Conservation (phyloP, 2,113 vertebrate genomes). For the Meriones unguiculatus region DNA sequence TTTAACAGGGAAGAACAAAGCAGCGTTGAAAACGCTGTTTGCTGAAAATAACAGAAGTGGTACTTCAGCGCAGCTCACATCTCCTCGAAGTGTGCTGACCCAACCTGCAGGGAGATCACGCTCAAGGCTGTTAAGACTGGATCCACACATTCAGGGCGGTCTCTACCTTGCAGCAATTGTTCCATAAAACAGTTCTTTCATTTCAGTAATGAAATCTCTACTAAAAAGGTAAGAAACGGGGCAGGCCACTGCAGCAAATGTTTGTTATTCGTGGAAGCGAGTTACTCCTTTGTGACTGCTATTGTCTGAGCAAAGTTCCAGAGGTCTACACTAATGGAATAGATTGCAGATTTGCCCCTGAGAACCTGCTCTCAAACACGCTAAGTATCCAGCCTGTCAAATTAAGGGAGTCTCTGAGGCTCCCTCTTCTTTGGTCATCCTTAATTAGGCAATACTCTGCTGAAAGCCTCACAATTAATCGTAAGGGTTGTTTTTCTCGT, state of each 20-base stretch:
- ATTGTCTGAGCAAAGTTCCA: slow-evolving; percentile 36
- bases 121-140: background rate
- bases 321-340: slow-evolving; percentile 51
- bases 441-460: slow-evolving; percentile 68
- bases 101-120: slow-evolving; percentile 19
- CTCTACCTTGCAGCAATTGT: slow-evolving; percentile 11
- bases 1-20: slow-evolving; percentile 64
- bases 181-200: slow-evolving; percentile 30
- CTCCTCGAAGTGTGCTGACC: slow-evolving; percentile 4
- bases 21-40: slow-evolving; percentile 44
- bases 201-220: slow-evolving; percentile 58
- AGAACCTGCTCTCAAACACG: slow-evolving; percentile 51
- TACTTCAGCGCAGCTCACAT: background rate
- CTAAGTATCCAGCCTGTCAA: slow-evolving; percentile 35
- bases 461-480: slow-evolving; percentile 60
- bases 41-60: slow-evolving; percentile 54
- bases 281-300: slow-evolving; percentile 11
- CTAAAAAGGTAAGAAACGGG: slow-evolving; percentile 45
- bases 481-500: slow-evolving; percentile 69
- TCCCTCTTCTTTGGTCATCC: slow-evolving; percentile 30
- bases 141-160: slow-evolving; percentile 11
- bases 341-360: slow-evolving; percentile 12
- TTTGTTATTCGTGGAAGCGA: slow-evolving; percentile 39
- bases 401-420: slow-evolving; percentile 49
- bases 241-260: slow-evolving; percentile 20